Evolutionary conservation across 2,888 invertebrate genomes (phyloP).

Genomic region (Scelioninae gen. 2): DNA sequence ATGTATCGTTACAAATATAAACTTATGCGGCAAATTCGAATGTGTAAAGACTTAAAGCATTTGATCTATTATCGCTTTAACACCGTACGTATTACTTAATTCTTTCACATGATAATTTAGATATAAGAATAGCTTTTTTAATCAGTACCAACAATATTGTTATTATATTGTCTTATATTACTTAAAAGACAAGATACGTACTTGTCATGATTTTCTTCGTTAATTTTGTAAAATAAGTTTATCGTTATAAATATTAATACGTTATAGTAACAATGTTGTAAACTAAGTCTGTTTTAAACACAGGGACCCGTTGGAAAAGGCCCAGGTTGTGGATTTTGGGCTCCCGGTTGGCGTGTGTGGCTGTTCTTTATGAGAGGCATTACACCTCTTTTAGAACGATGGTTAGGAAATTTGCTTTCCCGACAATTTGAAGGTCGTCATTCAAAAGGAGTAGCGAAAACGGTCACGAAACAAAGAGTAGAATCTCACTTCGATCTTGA

Average conservation of each 20-base stretch:
- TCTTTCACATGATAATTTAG: no score
- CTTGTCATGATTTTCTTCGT: no score
- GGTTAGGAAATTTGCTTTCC: conserved; percentile 99
- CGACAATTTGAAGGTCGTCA: conserved; percentile 99
- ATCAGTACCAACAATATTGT: no score
- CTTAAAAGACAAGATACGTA: no score
- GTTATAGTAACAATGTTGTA: no score
- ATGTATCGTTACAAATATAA: conserved; percentile 99
- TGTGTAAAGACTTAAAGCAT: conserved; percentile 99
- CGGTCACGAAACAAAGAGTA: conserved; percentile 99
- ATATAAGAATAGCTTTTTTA: no score
- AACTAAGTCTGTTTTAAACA: no score
- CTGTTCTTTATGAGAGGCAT: conserved; percentile 99
- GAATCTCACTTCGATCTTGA: conserved; percentile 99
- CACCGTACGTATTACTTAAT: conserved; percentile 81
- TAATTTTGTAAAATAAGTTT: no score
- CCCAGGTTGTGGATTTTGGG: conserved; percentile 99
- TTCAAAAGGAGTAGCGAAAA: conserved; percentile 99
- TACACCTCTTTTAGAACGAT: conserved; percentile 96
- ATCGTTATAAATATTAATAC: no score
- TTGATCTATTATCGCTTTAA: conserved; percentile 99
- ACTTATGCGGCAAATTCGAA: conserved; percentile 98
- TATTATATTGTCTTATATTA: no score
- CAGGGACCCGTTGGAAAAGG: conserved; percentile 99
- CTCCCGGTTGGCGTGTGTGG: conserved; percentile 99